phyloP scores from a whole-genome alignment of 1,140 invertebrate genomes.

The Oscheius sp. region DNA sequence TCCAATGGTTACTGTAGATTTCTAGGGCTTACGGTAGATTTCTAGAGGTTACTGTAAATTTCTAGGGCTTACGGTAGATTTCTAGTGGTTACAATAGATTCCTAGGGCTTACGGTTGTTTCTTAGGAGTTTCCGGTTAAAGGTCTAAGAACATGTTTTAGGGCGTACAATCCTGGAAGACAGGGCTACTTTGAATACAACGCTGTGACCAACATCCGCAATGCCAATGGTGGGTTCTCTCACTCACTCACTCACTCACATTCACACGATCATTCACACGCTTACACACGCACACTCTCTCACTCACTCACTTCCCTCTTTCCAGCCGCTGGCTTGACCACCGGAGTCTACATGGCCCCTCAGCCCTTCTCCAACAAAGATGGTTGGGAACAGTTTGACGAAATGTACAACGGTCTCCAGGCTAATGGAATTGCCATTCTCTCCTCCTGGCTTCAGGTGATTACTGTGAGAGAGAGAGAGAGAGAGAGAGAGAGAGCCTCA shows the following conservation, averaged over 20 bases:
- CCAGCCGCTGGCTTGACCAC: conserved; percentile 28
- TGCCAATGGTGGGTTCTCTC: not conserved
- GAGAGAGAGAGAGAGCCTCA: not conserved
- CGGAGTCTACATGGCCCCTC: conserved; percentile 36
- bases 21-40: too few relatives aligned
- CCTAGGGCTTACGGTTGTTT: too few relatives aligned
- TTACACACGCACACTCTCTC: too few relatives aligned
- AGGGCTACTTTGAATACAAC: not conserved
- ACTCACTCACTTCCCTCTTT: too few relatives aligned
- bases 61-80: too few relatives aligned
- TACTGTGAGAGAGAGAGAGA: too few relatives aligned
- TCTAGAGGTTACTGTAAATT: too few relatives aligned
- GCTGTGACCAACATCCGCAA: conserved; percentile 17
- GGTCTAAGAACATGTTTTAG: too few relatives aligned
- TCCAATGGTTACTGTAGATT: too few relatives aligned
- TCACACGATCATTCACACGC: too few relatives aligned
- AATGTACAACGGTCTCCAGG: conserved; percentile 18
- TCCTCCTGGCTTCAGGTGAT: conserved; percentile 34
- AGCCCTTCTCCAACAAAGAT: conserved; percentile 28
- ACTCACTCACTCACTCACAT: not conserved
- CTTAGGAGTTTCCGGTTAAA: too few relatives aligned
- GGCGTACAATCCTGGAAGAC: conserved; percentile 13
- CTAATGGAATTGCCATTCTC: conserved; percentile 10
- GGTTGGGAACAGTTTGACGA: conserved; percentile 27
- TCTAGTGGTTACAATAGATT: too few relatives aligned